Evolutionary conservation across 2,888 invertebrate genomes (phyloP).

Genomic region (Piscicola geometra): DNA sequence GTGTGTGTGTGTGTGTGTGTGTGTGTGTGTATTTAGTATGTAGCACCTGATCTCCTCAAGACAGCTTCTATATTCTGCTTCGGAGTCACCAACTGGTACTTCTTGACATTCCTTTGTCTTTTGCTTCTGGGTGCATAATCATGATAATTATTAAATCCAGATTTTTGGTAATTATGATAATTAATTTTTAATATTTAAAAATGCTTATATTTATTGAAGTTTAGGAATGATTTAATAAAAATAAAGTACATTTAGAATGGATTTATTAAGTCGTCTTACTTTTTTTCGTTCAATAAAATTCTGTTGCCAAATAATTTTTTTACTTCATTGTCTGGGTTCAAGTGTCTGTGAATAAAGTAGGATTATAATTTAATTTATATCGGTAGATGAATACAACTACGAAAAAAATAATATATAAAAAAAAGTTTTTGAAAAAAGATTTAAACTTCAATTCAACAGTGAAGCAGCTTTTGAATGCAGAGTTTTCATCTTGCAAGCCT

Average conservation of each 20-base stretch:
- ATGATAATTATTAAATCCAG: background rate
- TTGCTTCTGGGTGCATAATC: background rate
- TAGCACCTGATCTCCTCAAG: background rate
- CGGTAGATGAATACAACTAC: background rate
- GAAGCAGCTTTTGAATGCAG: constrained; percentile 1
- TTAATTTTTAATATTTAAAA: too few species aligned
- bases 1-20: too few species aligned
- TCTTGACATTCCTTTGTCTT: background rate
- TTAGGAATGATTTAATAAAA: too few species aligned
- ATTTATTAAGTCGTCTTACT: too few species aligned
- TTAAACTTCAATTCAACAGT: constrained; percentile 16
- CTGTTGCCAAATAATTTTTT: constrained; percentile 75
- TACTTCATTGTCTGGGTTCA: constrained; percentile 76
- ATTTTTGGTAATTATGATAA: too few species aligned
- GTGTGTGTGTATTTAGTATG: too few species aligned
- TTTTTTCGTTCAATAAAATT: constrained; percentile 67
- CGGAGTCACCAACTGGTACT: background rate
- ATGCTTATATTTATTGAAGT: too few species aligned
- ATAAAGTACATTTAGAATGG: too few species aligned
- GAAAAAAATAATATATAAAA: background rate
- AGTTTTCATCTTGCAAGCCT: background rate
- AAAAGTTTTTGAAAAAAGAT: too few species aligned
- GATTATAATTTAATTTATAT: background rate
- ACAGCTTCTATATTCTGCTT: background rate
- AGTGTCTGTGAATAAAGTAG: constrained; percentile 51